phyloP scores from a whole-genome alignment of 2,888 invertebrate species.

The Acanthosepion pharaonis region DNA sequence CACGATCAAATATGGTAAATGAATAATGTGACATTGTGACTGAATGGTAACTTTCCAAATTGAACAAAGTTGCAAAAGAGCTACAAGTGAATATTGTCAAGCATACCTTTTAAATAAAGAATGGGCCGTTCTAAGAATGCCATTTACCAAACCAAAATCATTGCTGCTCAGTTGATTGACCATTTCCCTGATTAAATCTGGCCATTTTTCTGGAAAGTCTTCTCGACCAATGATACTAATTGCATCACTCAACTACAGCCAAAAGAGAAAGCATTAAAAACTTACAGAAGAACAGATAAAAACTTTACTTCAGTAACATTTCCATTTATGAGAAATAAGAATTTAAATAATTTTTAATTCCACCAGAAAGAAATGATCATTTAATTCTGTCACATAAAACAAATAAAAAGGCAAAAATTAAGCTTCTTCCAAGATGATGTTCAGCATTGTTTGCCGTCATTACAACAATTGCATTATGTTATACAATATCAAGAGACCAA shows the following conservation, averaged over 20 bases:
- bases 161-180: conserved; percentile 88
- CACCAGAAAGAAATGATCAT: too few relatives aligned
- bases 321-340: too few relatives aligned
- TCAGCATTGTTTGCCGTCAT: too few relatives aligned
- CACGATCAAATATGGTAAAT: too few relatives aligned
- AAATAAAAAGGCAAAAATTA: too few relatives aligned
- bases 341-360: too few relatives aligned
- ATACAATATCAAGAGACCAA: too few relatives aligned
- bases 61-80: neutral
- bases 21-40: neutral
- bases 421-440: too few relatives aligned
- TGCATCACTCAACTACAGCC: conserved; percentile 86
- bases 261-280: neutral
- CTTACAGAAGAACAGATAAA: neutral
- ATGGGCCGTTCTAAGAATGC: conserved; percentile 94
- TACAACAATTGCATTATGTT: too few relatives aligned
- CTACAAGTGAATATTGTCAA: neutral
- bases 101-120: conserved; percentile 89
- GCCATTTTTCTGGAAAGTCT: conserved; percentile 98
- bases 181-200: conserved; percentile 92
- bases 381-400: too few relatives aligned
- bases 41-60: neutral
- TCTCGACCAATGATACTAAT: conserved; percentile 95
- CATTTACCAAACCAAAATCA: conserved; percentile 95
- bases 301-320: too few relatives aligned